phyloP scores from a whole-genome alignment of 2,888 invertebrate genomes.

The Drosophila maculinotata region DNA sequence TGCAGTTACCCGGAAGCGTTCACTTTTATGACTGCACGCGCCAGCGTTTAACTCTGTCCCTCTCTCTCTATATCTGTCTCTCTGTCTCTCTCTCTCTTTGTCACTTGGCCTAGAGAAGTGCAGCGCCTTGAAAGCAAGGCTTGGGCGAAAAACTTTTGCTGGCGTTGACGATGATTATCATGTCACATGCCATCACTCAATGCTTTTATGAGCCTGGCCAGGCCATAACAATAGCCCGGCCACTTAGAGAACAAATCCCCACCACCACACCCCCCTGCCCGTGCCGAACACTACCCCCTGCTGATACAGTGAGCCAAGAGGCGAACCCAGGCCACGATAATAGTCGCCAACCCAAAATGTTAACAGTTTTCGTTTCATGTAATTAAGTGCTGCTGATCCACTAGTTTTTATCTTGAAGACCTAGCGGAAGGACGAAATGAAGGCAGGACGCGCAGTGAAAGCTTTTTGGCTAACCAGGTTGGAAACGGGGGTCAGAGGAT shows the following conservation, averaged over 20 bases:
- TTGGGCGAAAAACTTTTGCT: conserved; percentile 16
- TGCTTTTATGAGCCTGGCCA: conserved; percentile 52
- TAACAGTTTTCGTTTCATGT: conserved; percentile 80
- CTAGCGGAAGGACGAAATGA: conserved; percentile 29
- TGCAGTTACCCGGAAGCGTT: conserved; percentile 13
- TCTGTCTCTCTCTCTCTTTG: neutral
- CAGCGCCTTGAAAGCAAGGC: conserved; percentile 16
- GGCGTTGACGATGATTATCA: conserved; percentile 69
- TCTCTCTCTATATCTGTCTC: neutral
- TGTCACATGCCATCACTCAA: conserved; percentile 69
- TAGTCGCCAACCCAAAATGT: conserved; percentile 47
- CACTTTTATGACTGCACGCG: conserved; percentile 49
- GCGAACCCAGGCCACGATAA: neutral
- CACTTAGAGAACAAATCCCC: conserved; percentile 52
- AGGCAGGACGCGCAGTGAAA: no score
- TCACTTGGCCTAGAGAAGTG: conserved; percentile 10
- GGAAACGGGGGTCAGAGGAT: conserved; percentile 9
- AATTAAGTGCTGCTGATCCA: conserved; percentile 80
- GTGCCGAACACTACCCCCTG: no score
- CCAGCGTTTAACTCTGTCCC: conserved; percentile 31
- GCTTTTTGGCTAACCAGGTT: conserved; percentile 42
- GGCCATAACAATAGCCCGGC: conserved; percentile 52
- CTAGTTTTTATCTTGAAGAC: conserved; percentile 73
- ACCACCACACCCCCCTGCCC: neutral
- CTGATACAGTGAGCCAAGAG: neutral